Evolutionary conservation across 92 coral and sea anemone genomes (phyloP).

Genomic region (Galaxea fascicularis): DNA sequence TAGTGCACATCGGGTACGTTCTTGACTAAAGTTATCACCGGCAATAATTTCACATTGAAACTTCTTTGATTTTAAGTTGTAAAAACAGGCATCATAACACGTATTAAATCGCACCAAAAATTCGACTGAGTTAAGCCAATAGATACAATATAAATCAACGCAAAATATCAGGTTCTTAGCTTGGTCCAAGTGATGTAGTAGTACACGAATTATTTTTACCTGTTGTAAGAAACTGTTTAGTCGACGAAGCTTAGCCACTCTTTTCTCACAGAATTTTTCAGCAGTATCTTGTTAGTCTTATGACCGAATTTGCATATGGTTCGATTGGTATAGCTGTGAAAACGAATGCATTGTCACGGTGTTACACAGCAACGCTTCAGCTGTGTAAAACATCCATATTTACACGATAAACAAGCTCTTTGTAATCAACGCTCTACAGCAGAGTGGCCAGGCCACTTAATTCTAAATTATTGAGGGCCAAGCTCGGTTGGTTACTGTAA

Average conservation of each 20-base stretch:
- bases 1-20: no score
- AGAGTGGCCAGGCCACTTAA: neutral
- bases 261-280: neutral
- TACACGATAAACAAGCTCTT: conserved; percentile 2
- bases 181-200: no score
- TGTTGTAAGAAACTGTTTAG: neutral
- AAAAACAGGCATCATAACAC: no score
- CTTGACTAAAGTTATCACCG: no score
- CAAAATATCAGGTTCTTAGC: no score
- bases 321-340: neutral
- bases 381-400: conserved; percentile 60
- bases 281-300: neutral
- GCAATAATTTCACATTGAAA: no score
- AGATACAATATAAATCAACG: no score
- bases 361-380: conserved; percentile 48
- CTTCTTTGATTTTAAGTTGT: no score
- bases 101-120: no score
- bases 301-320: conserved; percentile 14
- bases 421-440: neutral
- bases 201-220: neutral
- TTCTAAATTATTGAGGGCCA: neutral
- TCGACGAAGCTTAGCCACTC: neutral
- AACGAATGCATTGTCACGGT: neutral
- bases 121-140: no score
- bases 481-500: neutral